Conservation (phyloP, 2,888 invertebrate species). For the Spicauda simplicius region DNA sequence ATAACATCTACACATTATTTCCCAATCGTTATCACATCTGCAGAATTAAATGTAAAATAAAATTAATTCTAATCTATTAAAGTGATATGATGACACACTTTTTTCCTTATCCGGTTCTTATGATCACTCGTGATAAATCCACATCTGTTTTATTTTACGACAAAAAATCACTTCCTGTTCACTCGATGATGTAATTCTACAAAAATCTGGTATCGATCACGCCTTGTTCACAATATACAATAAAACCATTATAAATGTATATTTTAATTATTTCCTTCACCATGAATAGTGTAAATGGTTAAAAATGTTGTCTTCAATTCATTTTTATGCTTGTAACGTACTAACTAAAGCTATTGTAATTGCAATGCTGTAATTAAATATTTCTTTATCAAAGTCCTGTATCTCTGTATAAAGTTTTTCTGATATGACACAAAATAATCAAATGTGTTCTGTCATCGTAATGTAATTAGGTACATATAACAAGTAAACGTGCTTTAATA, state of each 20-base stretch:
- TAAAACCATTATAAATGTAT: slow-evolving; percentile 1
- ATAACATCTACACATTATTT: too few species aligned
- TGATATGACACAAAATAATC: not conserved
- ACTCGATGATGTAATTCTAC: slow-evolving; percentile 38
- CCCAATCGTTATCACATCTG: too few species aligned
- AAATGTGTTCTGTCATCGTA: not conserved
- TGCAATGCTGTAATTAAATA: too few species aligned
- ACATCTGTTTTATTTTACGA: slow-evolving; percentile 27
- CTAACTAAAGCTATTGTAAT: too few species aligned
- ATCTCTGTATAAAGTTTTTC: too few species aligned
- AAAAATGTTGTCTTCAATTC: not conserved
- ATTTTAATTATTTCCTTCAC: not conserved
- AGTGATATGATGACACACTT: slow-evolving; percentile 38
- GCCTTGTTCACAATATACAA: slow-evolving; percentile 19
- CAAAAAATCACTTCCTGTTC: slow-evolving; percentile 30
- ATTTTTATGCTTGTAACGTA: too few species aligned
- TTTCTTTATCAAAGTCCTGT: too few species aligned
- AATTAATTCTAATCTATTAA: slow-evolving; percentile 3
- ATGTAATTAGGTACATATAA: too few species aligned
- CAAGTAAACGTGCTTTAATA: too few species aligned
- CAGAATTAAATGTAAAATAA: not conserved
- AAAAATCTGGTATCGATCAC: slow-evolving; percentile 37
- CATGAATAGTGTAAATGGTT: not conserved
- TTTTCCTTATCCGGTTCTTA: slow-evolving; percentile 37
- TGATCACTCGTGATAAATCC: slow-evolving; percentile 22